Evolutionary conservation across 1,140 invertebrate species (phyloP), one percentile per base, ranked within the genome.

Genomic region (Vollenhovia emeryi): DNA sequence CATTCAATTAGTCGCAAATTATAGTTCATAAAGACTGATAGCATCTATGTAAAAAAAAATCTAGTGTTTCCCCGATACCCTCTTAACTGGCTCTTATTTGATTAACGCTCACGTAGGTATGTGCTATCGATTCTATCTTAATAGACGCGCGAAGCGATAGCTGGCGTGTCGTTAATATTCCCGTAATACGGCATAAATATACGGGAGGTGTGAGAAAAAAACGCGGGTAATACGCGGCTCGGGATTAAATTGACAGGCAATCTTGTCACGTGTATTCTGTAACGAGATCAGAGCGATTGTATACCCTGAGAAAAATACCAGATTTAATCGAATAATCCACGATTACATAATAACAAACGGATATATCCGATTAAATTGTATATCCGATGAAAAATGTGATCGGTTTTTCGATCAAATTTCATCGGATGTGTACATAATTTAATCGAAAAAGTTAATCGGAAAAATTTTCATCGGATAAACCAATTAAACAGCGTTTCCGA

Each of bases 121-220:
- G 40, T 30, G 3, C 33, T 69, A 55, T 87, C 66, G 55, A 55
- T 60, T 18, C 43, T 40, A 76, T 84, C 79, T 87, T 55, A 83
- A 59, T 57, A 64, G 33, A 68, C 45, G 73, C 15, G 40, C 13
- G 21, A 45, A 76, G 71, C 60, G 64, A 88, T 88, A 87, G 60
- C 60, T 88, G 57, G 71, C 59, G 87, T 87, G 86, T 86, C 86
- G 50, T 83, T 86, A 68, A 83, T 84, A 83, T 88, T 88, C 60
- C 45, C 33, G 33, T 18, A 83, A 74, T 40, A 59, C n/a, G 36
- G 36, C 71, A 76, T 88, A 88, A 88, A 87, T 87, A 76, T 78
- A 68, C 40, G 86, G 57, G 48, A 88, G 66, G 78, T 40, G 57
- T 48, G 18, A n/a, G n/a, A 43, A 84, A 76, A 87, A 55, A 84